Evolutionary conservation across 1,140 invertebrate genomes (phyloP).

Genomic region (Drosophila simulans): DNA sequence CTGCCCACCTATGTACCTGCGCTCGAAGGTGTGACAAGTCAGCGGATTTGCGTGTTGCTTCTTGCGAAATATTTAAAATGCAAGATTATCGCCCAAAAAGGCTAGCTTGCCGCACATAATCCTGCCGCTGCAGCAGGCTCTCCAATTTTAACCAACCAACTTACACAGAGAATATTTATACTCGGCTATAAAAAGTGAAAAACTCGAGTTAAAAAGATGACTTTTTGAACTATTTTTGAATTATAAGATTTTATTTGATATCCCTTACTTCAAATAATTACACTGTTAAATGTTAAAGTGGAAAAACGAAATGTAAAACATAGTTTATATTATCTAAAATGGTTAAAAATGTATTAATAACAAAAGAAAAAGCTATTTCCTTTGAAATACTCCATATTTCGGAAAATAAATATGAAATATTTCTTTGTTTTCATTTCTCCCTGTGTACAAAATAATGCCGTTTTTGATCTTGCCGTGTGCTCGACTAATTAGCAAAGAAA

Average conservation of each 20-base stretch:
- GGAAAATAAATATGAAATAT: no score
- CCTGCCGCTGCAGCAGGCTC: conserved; percentile 53
- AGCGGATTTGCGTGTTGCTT: conserved; percentile 81
- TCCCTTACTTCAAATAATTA: no score
- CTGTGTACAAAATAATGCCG: conserved; percentile 14
- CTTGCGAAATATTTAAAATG: conserved; percentile 80
- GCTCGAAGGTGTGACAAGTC: conserved; percentile 77
- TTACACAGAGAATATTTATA: conserved; percentile 8
- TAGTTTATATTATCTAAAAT: no score
- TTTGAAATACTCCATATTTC: no score
- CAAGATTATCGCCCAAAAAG: conserved; percentile 74
- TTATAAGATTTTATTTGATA: no score
- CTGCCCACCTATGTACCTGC: conserved; percentile 36
- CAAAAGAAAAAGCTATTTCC: no score
- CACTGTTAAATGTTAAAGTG: no score
- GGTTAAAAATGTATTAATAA: no score
- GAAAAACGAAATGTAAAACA: no score
- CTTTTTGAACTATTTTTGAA: no score
- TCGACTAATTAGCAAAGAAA: conserved; percentile 71
- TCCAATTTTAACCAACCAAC: conserved; percentile 11
- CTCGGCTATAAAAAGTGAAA: no score
- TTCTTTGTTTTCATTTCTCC: not conserved
- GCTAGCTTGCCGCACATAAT: conserved; percentile 61
- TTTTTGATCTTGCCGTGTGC: conserved; percentile 49
- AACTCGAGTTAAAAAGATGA: not conserved